Evolutionary conservation across 1,140 invertebrate genomes (phyloP).

Genomic region (Agraylea sexmaculata): DNA sequence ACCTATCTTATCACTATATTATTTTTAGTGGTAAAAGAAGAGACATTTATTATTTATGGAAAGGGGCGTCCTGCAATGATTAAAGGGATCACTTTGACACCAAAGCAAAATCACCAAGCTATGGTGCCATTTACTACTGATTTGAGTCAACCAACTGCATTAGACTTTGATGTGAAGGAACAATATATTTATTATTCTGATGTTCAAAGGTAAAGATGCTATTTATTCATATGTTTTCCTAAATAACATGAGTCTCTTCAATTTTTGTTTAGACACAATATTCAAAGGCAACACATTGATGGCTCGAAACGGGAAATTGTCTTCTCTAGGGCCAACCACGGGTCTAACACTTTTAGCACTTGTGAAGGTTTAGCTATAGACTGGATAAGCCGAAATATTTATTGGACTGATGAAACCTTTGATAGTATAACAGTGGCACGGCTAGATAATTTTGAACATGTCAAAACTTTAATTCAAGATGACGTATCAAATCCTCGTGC

Average conservation of each 20-base stretch:
- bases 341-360: constrained; percentile 37
- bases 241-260: background rate
- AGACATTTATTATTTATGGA: constrained; percentile 50
- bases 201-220: constrained; percentile 33
- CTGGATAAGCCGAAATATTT: constrained; percentile 68
- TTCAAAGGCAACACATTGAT: constrained; percentile 69
- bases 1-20: constrained; percentile 9
- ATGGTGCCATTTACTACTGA: constrained; percentile 57
- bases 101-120: constrained; percentile 23
- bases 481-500: constrained; percentile 47
- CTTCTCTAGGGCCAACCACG: constrained; percentile 40
- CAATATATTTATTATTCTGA: constrained; percentile 61
- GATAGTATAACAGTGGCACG: constrained; percentile 49
- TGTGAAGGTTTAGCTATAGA: constrained; percentile 65
- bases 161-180: constrained; percentile 56
- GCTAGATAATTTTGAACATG: constrained; percentile 39
- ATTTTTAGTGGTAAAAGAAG: constrained; percentile 33
- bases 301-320: constrained; percentile 50
- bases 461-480: constrained; percentile 42
- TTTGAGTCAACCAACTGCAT: constrained; percentile 46
- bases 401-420: constrained; percentile 64
- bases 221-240: background rate
- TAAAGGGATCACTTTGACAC: constrained; percentile 42
- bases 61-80: constrained; percentile 52
- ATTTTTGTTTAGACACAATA: constrained; percentile 37